Evolutionary conservation across 2,888 invertebrate genomes (phyloP).

Genomic region (Diachrysia chrysitis): DNA sequence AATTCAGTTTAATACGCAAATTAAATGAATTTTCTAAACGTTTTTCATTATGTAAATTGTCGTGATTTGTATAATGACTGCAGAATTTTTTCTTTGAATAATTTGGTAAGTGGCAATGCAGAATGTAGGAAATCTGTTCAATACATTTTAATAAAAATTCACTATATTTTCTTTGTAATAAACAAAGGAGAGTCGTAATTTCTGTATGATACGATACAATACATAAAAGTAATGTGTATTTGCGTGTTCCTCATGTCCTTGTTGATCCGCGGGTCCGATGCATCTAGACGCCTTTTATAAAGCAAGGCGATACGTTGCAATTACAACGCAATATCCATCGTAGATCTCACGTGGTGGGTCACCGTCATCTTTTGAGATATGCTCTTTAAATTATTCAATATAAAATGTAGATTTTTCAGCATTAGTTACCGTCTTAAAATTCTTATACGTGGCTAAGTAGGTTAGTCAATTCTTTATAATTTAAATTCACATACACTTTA

Average conservation of each 20-base stretch:
- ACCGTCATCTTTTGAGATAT: background rate
- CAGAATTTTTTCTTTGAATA: conserved; percentile 1
- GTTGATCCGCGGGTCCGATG: background rate
- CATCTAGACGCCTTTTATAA: background rate
- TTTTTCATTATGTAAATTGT: conserved; percentile 17
- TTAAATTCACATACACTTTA: too few relatives aligned
- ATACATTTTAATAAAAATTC: background rate
- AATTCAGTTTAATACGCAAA: conserved; percentile 18
- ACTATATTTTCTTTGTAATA: background rate
- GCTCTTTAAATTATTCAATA: background rate
- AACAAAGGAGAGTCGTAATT: background rate
- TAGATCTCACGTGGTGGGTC: background rate
- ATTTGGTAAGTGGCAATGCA: background rate
- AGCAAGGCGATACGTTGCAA: background rate
- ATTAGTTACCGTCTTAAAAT: too few relatives aligned
- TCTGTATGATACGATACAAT: background rate
- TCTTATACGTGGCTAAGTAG: too few relatives aligned
- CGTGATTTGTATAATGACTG: conserved; percentile 8
- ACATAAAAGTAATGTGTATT: background rate
- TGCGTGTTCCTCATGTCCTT: background rate
- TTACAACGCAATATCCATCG: background rate
- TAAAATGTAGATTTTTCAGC: too few relatives aligned
- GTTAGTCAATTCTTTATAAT: too few relatives aligned
- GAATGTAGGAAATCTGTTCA: background rate
- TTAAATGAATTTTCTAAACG: conserved; percentile 18